Conservation (phyloP, 1,140 invertebrate genomes). For the Gyrodactylus bullatarudis region DNA sequence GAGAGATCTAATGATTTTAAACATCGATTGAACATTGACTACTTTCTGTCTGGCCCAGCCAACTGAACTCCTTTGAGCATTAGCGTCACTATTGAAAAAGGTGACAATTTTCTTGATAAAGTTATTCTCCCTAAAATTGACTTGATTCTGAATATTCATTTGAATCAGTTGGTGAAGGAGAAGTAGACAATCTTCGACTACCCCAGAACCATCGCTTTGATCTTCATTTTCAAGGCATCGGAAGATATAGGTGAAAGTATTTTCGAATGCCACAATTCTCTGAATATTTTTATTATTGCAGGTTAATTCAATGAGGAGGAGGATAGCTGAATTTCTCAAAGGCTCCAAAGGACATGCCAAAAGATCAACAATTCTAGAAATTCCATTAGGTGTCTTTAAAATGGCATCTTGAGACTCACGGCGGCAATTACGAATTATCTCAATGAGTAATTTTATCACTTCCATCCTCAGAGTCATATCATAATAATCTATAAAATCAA, state of each 20-base stretch:
- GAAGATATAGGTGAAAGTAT: constrained; percentile 73
- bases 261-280: constrained; percentile 96
- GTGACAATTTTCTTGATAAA: constrained; percentile 55
- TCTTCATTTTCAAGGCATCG: constrained; percentile 69
- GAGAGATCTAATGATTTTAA: constrained; percentile 28
- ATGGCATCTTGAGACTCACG: constrained; percentile 80
- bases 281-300: constrained; percentile 88
- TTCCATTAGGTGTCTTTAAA: constrained; percentile 67
- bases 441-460: constrained; percentile 8
- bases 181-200: constrained; percentile 86
- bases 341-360: constrained; percentile 66
- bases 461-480: background rate
- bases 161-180: constrained; percentile 65
- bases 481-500: constrained; percentile 1
- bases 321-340: constrained; percentile 58
- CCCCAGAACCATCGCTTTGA: constrained; percentile 60
- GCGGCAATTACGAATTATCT: constrained; percentile 14
- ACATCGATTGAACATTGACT: constrained; percentile 56
- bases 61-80: constrained; percentile 26
- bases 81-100: constrained; percentile 38
- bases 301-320: constrained; percentile 53
- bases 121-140: constrained; percentile 75
- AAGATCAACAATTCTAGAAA: constrained; percentile 82
- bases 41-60: constrained; percentile 75
- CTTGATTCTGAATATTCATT: constrained; percentile 85